A percentile compares a stretch with the other conserved stretches of the same genome.
These are phyloP conservation scores for Microcebus ravelobensis DNA, from an alignment of 2,113 vertebrate species.

Conservation along the genomic window DNA sequence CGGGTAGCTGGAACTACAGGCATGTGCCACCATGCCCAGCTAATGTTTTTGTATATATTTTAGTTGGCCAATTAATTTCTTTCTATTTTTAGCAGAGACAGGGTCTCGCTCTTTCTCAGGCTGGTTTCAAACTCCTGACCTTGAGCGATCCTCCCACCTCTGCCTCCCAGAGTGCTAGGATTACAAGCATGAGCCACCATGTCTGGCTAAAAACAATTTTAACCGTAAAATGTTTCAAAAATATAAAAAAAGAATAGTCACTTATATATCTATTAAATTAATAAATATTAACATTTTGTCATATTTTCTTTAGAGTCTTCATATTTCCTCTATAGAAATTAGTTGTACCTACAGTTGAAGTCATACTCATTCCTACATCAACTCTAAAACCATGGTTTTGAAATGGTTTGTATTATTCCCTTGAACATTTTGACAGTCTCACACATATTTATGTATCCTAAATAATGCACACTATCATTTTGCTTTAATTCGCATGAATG, in stretches of 20 bases:
- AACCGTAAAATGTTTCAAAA: background rate
- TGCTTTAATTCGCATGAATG: background rate
- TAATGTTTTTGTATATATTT: too few species aligned
- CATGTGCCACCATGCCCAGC: too few species aligned
- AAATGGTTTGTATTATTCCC: background rate
- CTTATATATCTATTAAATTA: background rate
- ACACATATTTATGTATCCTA: background rate
- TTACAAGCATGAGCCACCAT: too few species aligned
- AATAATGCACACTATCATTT: background rate
- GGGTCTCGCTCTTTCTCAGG: too few species aligned
- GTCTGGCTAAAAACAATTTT: background rate
- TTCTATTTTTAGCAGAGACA: too few species aligned
- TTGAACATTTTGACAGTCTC: background rate
- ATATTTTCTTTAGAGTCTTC: background rate
- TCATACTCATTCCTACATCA: background rate
- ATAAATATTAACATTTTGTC: slow-evolving; percentile 10
- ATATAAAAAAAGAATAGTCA: background rate
- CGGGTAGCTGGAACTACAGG: too few species aligned
- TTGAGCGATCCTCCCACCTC: too few species aligned
- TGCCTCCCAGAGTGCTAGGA: too few species aligned
- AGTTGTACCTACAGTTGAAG: background rate
- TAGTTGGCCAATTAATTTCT: too few species aligned
- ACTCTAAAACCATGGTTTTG: background rate
- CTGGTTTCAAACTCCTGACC: too few species aligned
- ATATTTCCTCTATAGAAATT: background rate